Evolutionary conservation across 2,113 vertebrate genomes (phyloP), one percentile per base, ranked within the genome.

Genomic region (Mesoclemmys tuberculata): DNA sequence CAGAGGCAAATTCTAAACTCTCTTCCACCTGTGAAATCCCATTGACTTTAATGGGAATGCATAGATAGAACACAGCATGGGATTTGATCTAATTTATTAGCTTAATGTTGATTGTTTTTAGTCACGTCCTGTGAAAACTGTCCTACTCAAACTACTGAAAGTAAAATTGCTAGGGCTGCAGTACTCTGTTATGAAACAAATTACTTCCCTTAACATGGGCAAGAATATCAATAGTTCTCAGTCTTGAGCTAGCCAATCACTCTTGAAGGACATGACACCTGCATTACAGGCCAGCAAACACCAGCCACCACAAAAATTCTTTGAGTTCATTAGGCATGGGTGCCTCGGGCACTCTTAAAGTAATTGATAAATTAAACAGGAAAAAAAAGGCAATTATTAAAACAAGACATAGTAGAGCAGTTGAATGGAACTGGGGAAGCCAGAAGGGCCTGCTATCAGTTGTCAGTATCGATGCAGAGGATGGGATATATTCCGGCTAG

Each of bases 1-100:
- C 93, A 90, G 93, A 88, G 94, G 82, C 11, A 18, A 88, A 9
- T 87, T 93, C 90, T 83, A 79, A 93, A 64, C 75, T 84, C 58
- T 41, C 46, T 92, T 89, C 55, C 91, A 27, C n/a, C 71, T 84
- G 5, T 88, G 64, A 48, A 10, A 31, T 81, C 79, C 92, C 92
- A 91, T 93, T 94, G 89, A 86, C 82, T 89, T 92, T 41, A 84
- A 46, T 35, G 21, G 38, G 64, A 84, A 85, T 5, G 27, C 19
- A 7, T 51, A 64, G 24, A n/a, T 56, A 95, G 86, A 92, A 31
- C n/a, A 92, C 26, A 58, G 26, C 10, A 75, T 68, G 84, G 44
- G 56, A 22, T 88, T 93, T 92, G 74, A 71, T 79, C 5, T 24
- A 49, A 6, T 18, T 3, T 31, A 90, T 82, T 71, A 21, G 83